Conservation (phyloP, 2,113 vertebrate species). For the Pongo abelii region DNA sequence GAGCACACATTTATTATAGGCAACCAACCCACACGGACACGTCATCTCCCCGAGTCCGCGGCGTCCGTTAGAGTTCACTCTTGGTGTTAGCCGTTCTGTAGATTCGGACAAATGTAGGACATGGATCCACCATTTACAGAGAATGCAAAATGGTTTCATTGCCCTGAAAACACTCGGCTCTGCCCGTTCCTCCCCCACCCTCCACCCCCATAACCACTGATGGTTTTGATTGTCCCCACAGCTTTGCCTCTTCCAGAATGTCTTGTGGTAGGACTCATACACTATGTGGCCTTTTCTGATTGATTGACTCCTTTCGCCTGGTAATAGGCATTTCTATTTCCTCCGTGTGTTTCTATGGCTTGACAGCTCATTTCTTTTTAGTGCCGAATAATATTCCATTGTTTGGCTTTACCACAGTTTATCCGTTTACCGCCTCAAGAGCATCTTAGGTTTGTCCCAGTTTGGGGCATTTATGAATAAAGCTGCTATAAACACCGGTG, state of each 20-base stretch:
- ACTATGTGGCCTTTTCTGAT: background rate
- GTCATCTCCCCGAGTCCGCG: rapidly evolving
- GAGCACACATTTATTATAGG: background rate
- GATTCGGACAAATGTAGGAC: background rate
- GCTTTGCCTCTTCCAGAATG: background rate
- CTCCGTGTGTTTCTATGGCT: too few relatives aligned
- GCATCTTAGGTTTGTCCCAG: too few relatives aligned
- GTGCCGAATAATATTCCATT: rapidly evolving
- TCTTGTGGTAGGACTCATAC: rapidly evolving
- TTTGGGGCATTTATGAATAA: background rate
- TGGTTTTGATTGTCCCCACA: background rate
- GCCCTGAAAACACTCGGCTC: background rate
- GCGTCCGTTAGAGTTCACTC: rapidly evolving
- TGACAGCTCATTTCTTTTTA: background rate
- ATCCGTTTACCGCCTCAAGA: background rate
- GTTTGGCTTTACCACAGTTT: too few relatives aligned
- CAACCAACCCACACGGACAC: rapidly evolving
- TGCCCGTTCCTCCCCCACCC: background rate
- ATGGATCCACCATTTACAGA: too few relatives aligned
- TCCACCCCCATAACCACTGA: background rate
- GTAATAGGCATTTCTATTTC: background rate
- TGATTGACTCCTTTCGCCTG: background rate
- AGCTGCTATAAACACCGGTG: rapidly evolving
- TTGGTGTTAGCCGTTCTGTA: rapidly evolving
- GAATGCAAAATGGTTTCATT: too few relatives aligned